Conservation (phyloP, 1,140 invertebrate genomes). For the Pemphigus obesinymphae region DNA sequence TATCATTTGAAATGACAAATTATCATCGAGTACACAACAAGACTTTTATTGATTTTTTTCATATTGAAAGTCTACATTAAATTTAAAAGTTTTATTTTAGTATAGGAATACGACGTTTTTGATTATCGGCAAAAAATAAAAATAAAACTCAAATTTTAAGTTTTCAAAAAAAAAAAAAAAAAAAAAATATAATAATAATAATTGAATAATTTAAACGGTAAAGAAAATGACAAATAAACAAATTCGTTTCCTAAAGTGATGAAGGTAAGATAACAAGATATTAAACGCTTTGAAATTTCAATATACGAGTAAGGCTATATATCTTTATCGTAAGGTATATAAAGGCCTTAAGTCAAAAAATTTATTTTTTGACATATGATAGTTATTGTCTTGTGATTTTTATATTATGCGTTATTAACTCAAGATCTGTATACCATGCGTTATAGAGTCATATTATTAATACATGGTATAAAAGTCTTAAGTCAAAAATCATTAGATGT, state of each 20-base stretch:
- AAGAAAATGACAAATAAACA: neutral
- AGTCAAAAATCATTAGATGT: too few species aligned
- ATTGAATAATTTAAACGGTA: neutral
- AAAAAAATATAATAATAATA: too few species aligned
- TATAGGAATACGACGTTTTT: neutral
- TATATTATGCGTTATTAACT: too few species aligned
- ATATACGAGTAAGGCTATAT: too few species aligned
- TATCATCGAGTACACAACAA: neutral
- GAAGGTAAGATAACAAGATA: constrained; percentile 3
- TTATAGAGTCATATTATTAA: too few species aligned
- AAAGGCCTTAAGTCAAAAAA: too few species aligned
- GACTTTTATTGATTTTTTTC: neutral
- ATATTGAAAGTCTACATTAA: neutral
- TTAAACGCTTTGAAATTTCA: neutral
- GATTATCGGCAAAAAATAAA: neutral
- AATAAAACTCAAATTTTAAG: neutral
- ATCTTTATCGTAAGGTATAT: too few species aligned
- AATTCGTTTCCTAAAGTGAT: neutral
- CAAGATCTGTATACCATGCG: too few species aligned
- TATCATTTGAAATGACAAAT: neutral
- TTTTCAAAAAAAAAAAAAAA: too few species aligned
- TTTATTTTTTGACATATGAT: too few species aligned
- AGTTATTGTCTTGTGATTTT: too few species aligned
- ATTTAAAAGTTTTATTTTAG: neutral
- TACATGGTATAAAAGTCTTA: too few species aligned